Evolutionary conservation across 1,140 invertebrate species (phyloP), one percentile per base, ranked within the genome.

Genomic region (Brachionus rubens): DNA sequence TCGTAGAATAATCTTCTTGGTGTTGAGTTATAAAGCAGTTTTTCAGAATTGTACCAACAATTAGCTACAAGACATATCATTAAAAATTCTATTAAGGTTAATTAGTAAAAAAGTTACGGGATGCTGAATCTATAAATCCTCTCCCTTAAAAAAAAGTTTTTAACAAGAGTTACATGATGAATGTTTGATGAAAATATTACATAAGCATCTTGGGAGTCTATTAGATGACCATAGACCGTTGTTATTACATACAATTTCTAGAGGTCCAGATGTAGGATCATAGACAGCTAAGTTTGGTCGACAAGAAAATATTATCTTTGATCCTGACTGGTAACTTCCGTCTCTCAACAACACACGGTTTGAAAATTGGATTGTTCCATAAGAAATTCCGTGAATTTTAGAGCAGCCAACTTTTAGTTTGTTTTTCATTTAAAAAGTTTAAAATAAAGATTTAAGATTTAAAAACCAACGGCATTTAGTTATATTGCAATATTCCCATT

Each of bases 381-480:
- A 43, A 43, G 40, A 21, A 43, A 65, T 65, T 65, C 59, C 59
- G 14, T 65, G 59, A 21, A 65, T 43, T 43, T 41, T 65, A 2
- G 59, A 65, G 19, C 59, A 65, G 24, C 59, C 59, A 65, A n/a
- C 59, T 65, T 54, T 6, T 28, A n/a, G 36, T 36, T 3, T 36
- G 3, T 21, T 30, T 65, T 24, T 65, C 21, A 21, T 43, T 65
- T 43, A 12, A 6, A 43, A 65, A 19, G 10, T n/a, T 10, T 33
- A 30, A 33, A 3, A 33, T n/a, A 43, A 65, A 24, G 24, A n/a
- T n/a, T n/a, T n/a, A n/a, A n/a, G n/a, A n/a, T n/a, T n/a, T n/a
- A n/a, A n/a, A n/a, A n/a, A n/a, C n/a, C n/a, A n/a, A 65, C 59
- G 19, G 59, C 59, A 65, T 65, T 65, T 65, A 24, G 40, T 21